Base-by-base conservation (phyloP, 2,797 vertebrate species). In the Neomorphus geoffroyi region DNA sequence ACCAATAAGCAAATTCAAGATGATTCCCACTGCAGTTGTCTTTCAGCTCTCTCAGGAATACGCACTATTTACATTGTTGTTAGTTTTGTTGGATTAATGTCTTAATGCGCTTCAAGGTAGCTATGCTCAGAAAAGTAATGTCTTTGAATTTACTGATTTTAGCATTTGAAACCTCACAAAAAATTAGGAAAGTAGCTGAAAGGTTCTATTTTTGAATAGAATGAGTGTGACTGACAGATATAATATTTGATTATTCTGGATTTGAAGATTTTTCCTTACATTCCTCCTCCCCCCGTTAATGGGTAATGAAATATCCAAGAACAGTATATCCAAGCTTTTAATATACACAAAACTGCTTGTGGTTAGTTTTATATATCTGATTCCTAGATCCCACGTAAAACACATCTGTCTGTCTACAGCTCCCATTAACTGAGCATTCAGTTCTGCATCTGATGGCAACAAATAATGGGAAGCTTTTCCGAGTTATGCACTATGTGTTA, bases 291-390 rank as follows among this genome's bases (percentile, higher is more conserved):
- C 87, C n/a, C 16, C 35, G 32, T 69, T 86, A 92, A 81, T 45
- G n/a, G 27, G 43, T 72, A 82, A 58, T 86, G 73, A 92, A 91
- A 86, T 22, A 39, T 65, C 41, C 86, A 86, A 87, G 90, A 94
- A 79, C 32, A 83, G 69, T 81, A 92, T 81, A 75, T 84, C 32
- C 41, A 69, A 81, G 35, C 11, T 95, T 94, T 94, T 65, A 85
- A 27, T 65, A 45, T 24, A 81, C 62, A 88, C 9, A 71, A 78
- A 92, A 16, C 50, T 46, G n/a, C 86, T 51, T 75, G 58, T 84
- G 51, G 62, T 72, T 58, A 90, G 39, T 69, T 93, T 46, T 94
- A 33, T 48, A 6, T 62, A 58, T 70, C 37, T 88, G 50, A 66
- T 83, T 75, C 65, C 50, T 72, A 57, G 37, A 62, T 27, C 45